Evolutionary conservation across 2,113 vertebrate genomes (phyloP).

Genomic region (Rhizomys pruinosus): DNA sequence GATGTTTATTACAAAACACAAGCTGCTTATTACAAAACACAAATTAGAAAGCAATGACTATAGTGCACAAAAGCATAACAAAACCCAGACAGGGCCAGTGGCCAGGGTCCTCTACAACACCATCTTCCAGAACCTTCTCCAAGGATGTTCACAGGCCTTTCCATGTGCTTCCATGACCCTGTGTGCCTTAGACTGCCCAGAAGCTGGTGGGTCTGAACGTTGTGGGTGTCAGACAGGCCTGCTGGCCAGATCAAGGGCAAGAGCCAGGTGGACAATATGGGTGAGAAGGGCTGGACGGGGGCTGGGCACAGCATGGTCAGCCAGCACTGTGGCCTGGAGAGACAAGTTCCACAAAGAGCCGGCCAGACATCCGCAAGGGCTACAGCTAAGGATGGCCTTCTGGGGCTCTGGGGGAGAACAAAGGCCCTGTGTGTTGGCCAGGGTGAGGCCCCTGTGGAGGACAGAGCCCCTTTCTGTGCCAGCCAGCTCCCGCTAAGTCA

Average conservation of each 20-base stretch:
- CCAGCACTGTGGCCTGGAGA: background rate
- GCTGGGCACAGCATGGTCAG: background rate
- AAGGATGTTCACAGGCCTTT: accelerated
- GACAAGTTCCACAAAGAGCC: background rate
- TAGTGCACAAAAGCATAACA: background rate
- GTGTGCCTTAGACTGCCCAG: background rate
- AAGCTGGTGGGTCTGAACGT: background rate
- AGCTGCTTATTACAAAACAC: accelerated
- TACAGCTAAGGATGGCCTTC: background rate
- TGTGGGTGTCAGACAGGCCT: background rate
- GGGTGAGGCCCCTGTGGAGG: background rate
- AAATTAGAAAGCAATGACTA: accelerated
- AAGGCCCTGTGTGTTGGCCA: constrained; percentile 52
- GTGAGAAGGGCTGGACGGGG: background rate
- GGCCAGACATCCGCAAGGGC: background rate
- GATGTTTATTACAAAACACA: too few species aligned
- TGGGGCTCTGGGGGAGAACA: constrained; percentile 9
- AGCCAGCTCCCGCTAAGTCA: background rate
- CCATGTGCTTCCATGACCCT: accelerated
- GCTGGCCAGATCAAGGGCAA: background rate
- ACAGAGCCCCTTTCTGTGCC: constrained; percentile 57
- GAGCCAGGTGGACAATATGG: background rate
- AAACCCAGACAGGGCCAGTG: background rate
- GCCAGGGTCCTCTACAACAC: background rate
- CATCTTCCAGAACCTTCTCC: background rate